Evolutionary conservation across 2,888 invertebrate genomes (phyloP).

Genomic region (Caenorhabditis panamensis): DNA sequence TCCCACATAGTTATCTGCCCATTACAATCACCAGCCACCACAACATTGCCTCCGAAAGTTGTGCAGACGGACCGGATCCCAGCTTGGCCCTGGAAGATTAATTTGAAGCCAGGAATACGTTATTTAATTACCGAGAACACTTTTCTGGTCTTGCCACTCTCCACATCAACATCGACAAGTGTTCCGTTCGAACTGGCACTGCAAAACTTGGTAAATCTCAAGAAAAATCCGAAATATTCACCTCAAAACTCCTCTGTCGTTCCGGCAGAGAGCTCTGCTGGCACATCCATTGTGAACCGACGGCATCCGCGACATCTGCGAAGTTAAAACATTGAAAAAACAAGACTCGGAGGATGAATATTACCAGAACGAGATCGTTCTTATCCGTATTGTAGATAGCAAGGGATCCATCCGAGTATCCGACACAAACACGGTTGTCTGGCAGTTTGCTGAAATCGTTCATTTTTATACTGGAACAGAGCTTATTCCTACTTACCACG

Average conservation of each 20-base stretch:
- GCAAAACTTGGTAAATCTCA: too few relatives aligned
- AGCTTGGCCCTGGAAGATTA: constrained; percentile 45
- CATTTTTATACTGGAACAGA: background rate
- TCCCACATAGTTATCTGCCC: constrained; percentile 61
- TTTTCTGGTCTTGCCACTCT: constrained; percentile 39
- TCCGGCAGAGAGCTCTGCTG: constrained; percentile 17
- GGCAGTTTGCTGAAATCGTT: constrained; percentile 34
- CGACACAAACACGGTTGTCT: constrained; percentile 37
- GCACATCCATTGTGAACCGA: constrained; percentile 50
- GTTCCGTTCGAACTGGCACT: constrained; percentile 51
- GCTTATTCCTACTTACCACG: constrained; percentile 24
- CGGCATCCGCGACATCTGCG: constrained; percentile 37
- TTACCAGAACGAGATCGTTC: constrained; percentile 38
- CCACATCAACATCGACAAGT: constrained; percentile 36
- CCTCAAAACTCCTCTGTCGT: constrained; percentile 40
- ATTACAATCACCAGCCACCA: constrained; percentile 52
- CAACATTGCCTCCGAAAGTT: constrained; percentile 37
- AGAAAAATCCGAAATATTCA: constrained; percentile 11
- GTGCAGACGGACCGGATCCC: constrained; percentile 55
- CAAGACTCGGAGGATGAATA: background rate
- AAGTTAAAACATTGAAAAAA: background rate
- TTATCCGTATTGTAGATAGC: constrained; percentile 48
- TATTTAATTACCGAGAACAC: constrained; percentile 32
- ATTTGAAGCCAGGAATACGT: background rate
- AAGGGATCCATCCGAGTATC: constrained; percentile 53